Evolutionary conservation across 2,797 vertebrate genomes (phyloP), one percentile per base, ranked within the genome.

Genomic region (Tokudaia tokunoshimensis): DNA sequence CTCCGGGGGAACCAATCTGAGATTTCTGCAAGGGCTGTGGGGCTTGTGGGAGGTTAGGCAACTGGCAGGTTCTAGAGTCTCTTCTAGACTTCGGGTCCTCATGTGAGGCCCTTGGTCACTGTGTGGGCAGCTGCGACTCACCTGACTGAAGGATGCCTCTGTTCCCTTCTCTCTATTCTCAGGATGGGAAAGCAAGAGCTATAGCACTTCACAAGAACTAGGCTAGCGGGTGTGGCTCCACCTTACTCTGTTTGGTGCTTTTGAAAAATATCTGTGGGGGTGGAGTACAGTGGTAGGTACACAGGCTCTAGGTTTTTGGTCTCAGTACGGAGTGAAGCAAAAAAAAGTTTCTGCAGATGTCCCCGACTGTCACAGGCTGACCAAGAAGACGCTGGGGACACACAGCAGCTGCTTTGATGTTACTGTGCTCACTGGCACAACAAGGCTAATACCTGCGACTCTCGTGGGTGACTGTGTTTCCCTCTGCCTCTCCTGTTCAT

Each of bases 51-150:
- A 22, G 72, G 63, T 57, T 29, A 72, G 61, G 52, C 6, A 41
- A 11, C 4, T 2, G 76, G 4, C 19, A n/a, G 63, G 37, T 81
- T 74, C 29, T 72, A 41, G 50, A 79, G 17, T 11, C 29, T 91
- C 63, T n/a, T 1, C 34, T 81, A 29, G 70, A 70, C 15, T 57
- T 20, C 9, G 10, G 7, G 13, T 83, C 57, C 57, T 59, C 4
- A 20, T 1, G 12, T 26, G 22, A 41, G 17, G 50, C n/a, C 57
- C 37, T 10, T 4, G 24, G 76, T 88, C 59, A 7, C 15, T 15
- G 1, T 13, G 31, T 0, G 0, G 29, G 34, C 20, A 55, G 34
- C 17, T 37, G 57, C 61, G 19, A 0, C 29, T 89, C 61, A 15
- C 13, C 3, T 15, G 10, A 29, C 20, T 37, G 57, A 44, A 31